Evolutionary conservation across 2,113 vertebrate genomes (phyloP).

Genomic region (Malaclemys terrapin): DNA sequence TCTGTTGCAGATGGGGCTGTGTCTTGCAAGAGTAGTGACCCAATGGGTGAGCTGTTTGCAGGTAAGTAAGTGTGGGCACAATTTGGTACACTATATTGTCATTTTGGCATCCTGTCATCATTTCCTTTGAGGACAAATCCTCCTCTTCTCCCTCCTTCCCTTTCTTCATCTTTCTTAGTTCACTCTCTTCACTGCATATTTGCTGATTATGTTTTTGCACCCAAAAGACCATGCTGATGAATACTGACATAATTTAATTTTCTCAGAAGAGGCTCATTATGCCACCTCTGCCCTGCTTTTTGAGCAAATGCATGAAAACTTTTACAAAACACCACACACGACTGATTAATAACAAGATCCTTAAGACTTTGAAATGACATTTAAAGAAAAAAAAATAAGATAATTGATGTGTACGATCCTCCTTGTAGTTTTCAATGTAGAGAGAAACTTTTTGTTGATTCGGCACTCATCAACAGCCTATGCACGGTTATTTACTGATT

Average conservation of each 20-base stretch:
- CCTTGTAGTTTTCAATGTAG: constrained; percentile 47
- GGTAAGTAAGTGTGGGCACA: neutral
- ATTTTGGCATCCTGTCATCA: neutral
- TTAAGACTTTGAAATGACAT: constrained; percentile 55
- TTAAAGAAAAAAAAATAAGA: neutral
- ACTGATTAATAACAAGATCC: constrained; percentile 9
- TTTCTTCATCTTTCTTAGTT: neutral
- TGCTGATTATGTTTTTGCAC: neutral
- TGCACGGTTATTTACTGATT: constrained; percentile 57
- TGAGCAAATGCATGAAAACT: neutral
- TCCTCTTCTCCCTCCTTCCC: neutral
- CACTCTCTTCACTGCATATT: neutral
- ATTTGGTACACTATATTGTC: neutral
- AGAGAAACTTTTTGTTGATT: constrained; percentile 51
- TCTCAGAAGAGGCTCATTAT: neutral
- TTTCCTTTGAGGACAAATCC: neutral
- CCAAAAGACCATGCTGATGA: constrained; percentile 22
- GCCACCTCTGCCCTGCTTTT: neutral
- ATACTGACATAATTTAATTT: constrained; percentile 21
- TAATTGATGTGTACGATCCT: constrained; percentile 14
- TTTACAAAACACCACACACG: constrained; percentile 7
- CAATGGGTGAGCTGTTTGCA: neutral
- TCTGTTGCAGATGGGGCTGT: neutral
- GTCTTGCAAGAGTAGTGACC: neutral
- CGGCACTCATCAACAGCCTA: constrained; percentile 56